A percentile compares a stretch with the other conserved stretches of the same genome.
These are phyloP conservation scores for Eira barbara DNA, from an alignment of 2,113 vertebrate species.

Conservation along the genomic window DNA sequence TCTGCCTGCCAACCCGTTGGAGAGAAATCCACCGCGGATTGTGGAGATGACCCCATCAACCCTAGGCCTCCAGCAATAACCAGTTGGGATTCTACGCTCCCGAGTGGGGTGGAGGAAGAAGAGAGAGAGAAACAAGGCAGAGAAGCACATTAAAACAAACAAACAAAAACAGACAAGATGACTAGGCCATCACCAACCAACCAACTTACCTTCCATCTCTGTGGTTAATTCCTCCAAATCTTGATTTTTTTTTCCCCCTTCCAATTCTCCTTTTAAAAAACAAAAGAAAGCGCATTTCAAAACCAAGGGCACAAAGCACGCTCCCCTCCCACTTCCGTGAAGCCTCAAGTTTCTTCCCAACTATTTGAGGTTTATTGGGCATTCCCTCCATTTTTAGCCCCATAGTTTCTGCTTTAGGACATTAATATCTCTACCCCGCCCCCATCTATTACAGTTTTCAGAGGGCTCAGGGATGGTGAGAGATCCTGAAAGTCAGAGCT, in stretches of 20 bases:
- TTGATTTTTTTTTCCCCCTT: background rate
- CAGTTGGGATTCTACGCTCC: constrained; percentile 23
- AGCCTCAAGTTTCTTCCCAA: background rate
- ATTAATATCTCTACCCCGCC: constrained; percentile 30
- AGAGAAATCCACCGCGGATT: constrained; percentile 9
- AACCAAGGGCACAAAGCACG: constrained; percentile 50
- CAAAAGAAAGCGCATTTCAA: constrained; percentile 43
- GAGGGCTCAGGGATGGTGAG: constrained; percentile 77
- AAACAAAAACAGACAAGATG: background rate
- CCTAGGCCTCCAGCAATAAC: constrained; percentile 42
- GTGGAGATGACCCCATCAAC: background rate
- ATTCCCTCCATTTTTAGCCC: background rate
- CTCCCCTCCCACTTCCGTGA: background rate
- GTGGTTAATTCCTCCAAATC: constrained; percentile 37
- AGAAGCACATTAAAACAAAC: constrained; percentile 67
- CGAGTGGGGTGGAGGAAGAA: background rate
- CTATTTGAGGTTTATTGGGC: background rate
- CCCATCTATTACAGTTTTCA: constrained; percentile 35
- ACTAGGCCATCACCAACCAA: constrained; percentile 44
- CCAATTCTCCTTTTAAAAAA: constrained; percentile 54
- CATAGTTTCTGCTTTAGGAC: background rate
- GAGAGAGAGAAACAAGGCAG: constrained; percentile 13
- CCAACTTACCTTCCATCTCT: constrained; percentile 51
- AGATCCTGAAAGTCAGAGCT: constrained; percentile 73
- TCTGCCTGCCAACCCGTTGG: constrained; percentile 12